Conservation (phyloP, 2,113 vertebrate genomes). For the Sarotherodon lohbergeri region DNA sequence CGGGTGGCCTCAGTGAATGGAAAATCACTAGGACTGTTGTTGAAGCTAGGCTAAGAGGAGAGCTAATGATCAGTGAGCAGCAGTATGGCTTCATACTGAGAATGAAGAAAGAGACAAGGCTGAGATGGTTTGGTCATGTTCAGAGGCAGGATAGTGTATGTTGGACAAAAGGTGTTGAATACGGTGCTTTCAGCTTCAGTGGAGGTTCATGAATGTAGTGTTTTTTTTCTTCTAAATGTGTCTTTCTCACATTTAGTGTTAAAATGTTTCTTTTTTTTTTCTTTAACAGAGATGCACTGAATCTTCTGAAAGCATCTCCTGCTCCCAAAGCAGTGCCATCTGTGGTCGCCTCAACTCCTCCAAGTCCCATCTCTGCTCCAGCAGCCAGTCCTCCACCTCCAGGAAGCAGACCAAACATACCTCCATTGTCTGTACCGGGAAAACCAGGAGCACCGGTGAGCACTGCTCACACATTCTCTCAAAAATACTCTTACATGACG, state of each 20-base stretch:
- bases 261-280: background rate
- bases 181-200: background rate
- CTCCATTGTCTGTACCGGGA: conserved; percentile 81
- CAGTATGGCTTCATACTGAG: background rate
- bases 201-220: background rate
- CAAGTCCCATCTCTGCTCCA: background rate
- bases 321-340: conserved; percentile 20
- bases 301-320: conserved; percentile 75
- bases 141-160: background rate
- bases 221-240: background rate
- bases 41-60: background rate
- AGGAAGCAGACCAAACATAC: conserved; percentile 75
- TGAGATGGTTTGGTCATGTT: background rate
- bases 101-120: background rate
- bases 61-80: background rate
- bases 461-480: background rate
- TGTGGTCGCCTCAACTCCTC: background rate
- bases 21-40: background rate
- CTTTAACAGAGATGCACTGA: conserved; percentile 83
- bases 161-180: background rate
- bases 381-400: conserved; percentile 40
- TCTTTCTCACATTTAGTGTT: background rate
- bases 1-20: background rate
- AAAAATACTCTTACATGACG: background rate
- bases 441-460: conserved; percentile 80